These are phyloP conservation scores for Kryptolebias marmoratus DNA, from an alignment of 2,113 vertebrate genomes.

Conservation along the genomic window DNA sequence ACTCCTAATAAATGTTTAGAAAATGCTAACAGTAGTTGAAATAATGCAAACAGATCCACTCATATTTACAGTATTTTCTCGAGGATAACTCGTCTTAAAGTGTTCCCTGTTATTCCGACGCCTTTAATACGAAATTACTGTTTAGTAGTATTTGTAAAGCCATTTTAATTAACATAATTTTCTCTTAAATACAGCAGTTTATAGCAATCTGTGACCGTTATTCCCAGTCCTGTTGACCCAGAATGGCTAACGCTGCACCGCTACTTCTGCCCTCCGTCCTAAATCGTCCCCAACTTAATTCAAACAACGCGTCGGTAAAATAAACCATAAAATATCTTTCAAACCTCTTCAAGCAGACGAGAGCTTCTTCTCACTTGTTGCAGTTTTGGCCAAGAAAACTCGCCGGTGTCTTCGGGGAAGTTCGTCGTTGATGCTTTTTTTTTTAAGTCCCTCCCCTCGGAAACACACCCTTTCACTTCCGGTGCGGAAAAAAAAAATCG, in stretches of 20 bases:
- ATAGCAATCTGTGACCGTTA: background rate
- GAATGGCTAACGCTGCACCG: conserved; percentile 35
- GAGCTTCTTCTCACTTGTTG: background rate
- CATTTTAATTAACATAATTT: background rate
- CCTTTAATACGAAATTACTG: too few species aligned
- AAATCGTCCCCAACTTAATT: background rate
- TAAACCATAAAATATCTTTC: background rate
- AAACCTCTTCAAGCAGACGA: accelerated
- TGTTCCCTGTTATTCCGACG: too few species aligned
- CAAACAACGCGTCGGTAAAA: accelerated
- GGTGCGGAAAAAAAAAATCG: conserved; percentile 29
- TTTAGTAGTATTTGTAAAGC: background rate
- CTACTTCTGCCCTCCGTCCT: background rate
- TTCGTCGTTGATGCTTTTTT: conserved; percentile 36
- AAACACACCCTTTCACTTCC: conserved; percentile 78
- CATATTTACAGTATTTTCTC: too few species aligned
- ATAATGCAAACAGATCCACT: too few species aligned
- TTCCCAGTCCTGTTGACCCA: background rate
- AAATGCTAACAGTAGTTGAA: too few species aligned
- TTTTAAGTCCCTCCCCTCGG: conserved; percentile 50
- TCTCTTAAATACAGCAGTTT: background rate
- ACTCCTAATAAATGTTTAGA: too few species aligned
- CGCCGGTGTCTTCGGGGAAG: conserved; percentile 65
- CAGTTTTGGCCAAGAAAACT: conserved; percentile 21
- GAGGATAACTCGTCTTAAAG: too few species aligned